Evolutionary conservation across 2,113 vertebrate genomes (phyloP).

Genomic region (Leucosticte australis): DNA sequence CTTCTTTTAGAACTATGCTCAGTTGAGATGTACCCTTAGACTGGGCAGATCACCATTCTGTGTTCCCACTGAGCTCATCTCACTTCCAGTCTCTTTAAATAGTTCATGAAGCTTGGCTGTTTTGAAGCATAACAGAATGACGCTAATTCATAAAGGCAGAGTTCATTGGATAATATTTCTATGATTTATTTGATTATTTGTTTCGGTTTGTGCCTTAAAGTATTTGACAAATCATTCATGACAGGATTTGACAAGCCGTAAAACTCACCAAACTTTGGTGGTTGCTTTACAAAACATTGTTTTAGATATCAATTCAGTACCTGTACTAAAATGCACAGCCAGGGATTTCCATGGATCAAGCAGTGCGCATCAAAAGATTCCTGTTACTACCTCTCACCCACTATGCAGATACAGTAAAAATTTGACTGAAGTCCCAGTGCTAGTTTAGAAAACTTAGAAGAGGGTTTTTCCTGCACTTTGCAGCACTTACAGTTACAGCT

Average conservation of each 20-base stretch:
- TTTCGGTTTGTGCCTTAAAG: not conserved
- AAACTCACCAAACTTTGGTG: not conserved
- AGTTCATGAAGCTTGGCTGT: not conserved
- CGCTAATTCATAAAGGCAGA: constrained; percentile 12
- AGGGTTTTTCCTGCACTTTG: not conserved
- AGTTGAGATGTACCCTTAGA: not conserved
- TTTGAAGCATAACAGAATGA: not conserved
- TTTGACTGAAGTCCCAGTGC: not conserved
- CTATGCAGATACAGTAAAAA: not conserved
- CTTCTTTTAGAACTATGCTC: not conserved
- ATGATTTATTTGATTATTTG: constrained; percentile 38
- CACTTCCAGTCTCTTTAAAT: not conserved
- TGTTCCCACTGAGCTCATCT: not conserved
- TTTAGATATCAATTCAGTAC: not conserved
- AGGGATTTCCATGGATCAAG: not conserved
- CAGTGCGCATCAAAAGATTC: not conserved
- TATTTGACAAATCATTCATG: constrained; percentile 19
- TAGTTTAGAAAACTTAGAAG: not conserved
- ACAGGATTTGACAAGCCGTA: constrained; percentile 21
- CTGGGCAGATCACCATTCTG: not conserved
- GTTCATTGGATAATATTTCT: constrained; percentile 14
- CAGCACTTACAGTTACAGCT: not conserved
- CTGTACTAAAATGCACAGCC: not conserved
- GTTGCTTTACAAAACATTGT: not conserved
- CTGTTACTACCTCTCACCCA: not conserved